phyloP scores from a whole-genome alignment of 2,888 invertebrate genomes.

The Dendrolimus houi region DNA sequence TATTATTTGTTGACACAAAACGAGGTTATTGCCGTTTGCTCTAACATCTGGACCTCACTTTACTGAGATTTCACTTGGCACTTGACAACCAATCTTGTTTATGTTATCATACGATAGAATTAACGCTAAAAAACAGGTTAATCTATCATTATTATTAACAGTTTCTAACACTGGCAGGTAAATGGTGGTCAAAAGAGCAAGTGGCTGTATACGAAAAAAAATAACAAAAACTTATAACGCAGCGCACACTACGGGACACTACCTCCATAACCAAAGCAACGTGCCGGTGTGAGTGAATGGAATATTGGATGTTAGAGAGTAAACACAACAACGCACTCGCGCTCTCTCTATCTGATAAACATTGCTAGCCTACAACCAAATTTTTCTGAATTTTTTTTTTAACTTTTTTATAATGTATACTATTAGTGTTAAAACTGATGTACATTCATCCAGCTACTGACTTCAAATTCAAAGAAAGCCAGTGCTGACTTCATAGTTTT shows the following conservation, averaged over 20 bases:
- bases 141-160: constrained; percentile 18
- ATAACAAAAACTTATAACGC: constrained; percentile 45
- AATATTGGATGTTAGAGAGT: constrained; percentile 13
- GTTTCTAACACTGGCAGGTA: constrained; percentile 46
- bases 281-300: constrained; percentile 67
- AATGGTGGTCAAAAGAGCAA: constrained; percentile 41
- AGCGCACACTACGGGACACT: constrained; percentile 25
- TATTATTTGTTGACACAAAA: constrained; percentile 68
- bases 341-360: constrained; percentile 30
- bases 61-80: constrained; percentile 53
- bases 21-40: constrained; percentile 56
- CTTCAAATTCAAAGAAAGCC: too few species aligned
- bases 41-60: constrained; percentile 55
- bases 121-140: constrained; percentile 9
- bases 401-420: too few species aligned
- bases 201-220: constrained; percentile 48
- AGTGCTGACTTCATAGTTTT: too few species aligned
- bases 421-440: too few species aligned
- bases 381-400: neutral
- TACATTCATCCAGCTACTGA: too few species aligned
- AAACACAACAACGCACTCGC: constrained; percentile 27
- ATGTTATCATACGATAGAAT: constrained; percentile 15
- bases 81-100: constrained; percentile 22
- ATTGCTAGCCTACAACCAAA: constrained; percentile 23
- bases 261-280: constrained; percentile 42